A percentile compares a stretch with the other conserved stretches of the same genome.
phyloP scores from a whole-genome alignment of 2,888 invertebrate species.

The Orthonychiurus folsomi region DNA sequence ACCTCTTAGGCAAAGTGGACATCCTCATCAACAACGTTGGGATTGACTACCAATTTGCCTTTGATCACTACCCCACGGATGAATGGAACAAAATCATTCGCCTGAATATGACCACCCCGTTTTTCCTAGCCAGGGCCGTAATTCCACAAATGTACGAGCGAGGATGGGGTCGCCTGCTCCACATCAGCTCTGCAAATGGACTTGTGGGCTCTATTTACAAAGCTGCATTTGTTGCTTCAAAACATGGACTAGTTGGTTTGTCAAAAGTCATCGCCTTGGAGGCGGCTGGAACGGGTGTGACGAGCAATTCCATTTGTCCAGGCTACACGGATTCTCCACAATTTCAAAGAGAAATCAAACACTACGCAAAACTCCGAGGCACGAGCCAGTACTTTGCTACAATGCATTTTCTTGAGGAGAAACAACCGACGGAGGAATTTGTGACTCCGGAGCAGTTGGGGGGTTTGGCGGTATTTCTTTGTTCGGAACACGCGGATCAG shows the following conservation, averaged over 20 bases:
- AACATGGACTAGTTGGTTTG: conserved; percentile 43
- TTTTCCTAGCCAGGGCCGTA: conserved; percentile 39
- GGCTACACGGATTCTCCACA: conserved; percentile 41
- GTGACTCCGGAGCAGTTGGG: conserved; percentile 22
- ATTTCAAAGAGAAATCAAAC: conserved; percentile 27
- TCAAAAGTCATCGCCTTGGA: conserved; percentile 43
- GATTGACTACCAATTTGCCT: conserved; percentile 20
- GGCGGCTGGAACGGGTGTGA: conserved; percentile 41
- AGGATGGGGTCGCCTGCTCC: conserved; percentile 42
- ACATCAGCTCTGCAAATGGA: conserved; percentile 42
- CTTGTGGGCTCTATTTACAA: conserved; percentile 41
- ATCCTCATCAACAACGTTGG: conserved; percentile 43
- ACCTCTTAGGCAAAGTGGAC: conserved; percentile 40
- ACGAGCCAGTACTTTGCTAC: conserved; percentile 18
- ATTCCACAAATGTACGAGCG: conserved; percentile 30
- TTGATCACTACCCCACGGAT: conserved; percentile 40
- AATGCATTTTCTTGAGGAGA: conserved; percentile 12
- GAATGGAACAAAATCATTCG: conserved; percentile 42
- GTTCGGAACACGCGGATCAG: conserved; percentile 21
- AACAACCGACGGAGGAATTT: conserved; percentile 22
- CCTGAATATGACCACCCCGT: conserved; percentile 37
- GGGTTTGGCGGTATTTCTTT: conserved; percentile 20
- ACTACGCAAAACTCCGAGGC: conserved; percentile 16
- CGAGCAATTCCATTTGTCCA: conserved; percentile 43
- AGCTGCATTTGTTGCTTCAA: conserved; percentile 42